These are phyloP conservation scores for Puffinus mauretanicus DNA, from an alignment of 2,113 vertebrate species.

Conservation along the genomic window DNA sequence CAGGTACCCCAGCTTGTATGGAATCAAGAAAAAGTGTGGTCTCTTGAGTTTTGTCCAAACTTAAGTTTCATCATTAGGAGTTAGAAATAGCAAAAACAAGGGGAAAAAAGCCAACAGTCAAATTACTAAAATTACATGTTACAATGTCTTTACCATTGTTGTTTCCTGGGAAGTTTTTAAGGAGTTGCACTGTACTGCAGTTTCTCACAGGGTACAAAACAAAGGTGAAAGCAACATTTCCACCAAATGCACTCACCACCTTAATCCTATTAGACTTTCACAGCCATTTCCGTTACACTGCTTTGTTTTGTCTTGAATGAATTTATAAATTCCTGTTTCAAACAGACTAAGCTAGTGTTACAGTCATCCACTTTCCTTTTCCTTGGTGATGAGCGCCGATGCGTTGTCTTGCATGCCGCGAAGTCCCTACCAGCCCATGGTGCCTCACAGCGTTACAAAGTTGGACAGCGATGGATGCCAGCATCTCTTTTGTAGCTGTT, in stretches of 20 bases:
- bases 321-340: not conserved
- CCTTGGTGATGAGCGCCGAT: not conserved
- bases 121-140: not conserved
- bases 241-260: not conserved
- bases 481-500: not conserved
- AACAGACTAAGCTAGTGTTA: not conserved
- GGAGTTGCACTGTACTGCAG: not conserved
- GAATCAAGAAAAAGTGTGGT: not conserved
- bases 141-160: fast-evolving
- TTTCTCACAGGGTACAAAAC: not conserved
- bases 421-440: not conserved
- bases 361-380: not conserved
- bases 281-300: not conserved
- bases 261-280: not conserved
- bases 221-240: not conserved
- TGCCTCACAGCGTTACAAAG: not conserved
- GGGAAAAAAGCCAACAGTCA: fast-evolving
- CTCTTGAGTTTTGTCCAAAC: not conserved
- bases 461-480: not conserved
- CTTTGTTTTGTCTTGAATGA: not conserved
- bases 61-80: not conserved
- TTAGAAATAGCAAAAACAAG: not conserved
- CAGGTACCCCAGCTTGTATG: fast-evolving
- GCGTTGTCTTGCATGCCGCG: fast-evolving
- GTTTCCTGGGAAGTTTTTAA: not conserved